Conservation (phyloP, 2,797 vertebrate species). For the Syngnathus acus region DNA sequence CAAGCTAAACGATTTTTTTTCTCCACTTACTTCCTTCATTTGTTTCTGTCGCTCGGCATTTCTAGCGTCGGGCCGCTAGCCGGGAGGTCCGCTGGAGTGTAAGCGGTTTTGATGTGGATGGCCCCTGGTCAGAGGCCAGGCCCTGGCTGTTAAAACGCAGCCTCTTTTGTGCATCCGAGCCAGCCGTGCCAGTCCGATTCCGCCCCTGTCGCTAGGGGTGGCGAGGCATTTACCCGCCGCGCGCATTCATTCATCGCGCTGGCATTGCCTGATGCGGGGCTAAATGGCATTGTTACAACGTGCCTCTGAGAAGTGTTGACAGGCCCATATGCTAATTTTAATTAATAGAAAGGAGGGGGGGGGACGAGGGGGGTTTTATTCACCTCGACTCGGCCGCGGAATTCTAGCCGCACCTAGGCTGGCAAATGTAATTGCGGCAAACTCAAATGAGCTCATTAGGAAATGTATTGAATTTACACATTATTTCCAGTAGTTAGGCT, state of each 20-base stretch:
- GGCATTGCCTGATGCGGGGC: constrained; percentile 91
- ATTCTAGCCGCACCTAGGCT: constrained; percentile 83
- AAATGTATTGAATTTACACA: constrained; percentile 94
- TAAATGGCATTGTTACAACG: constrained; percentile 98
- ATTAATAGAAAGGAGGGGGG: constrained; percentile 85
- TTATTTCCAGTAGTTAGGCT: constrained; percentile 97
- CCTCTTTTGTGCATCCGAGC: constrained; percentile 72
- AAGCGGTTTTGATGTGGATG: constrained; percentile 70
- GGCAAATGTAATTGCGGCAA: constrained; percentile 91
- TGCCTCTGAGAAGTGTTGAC: constrained; percentile 94
- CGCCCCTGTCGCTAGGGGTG: constrained; percentile 73
- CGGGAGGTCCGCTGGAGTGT: constrained; percentile 63
- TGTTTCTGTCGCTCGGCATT: constrained; percentile 27
- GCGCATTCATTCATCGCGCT: constrained; percentile 79
- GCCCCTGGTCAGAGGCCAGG: constrained; percentile 65
- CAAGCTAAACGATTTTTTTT: too few species aligned
- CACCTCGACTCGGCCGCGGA: constrained; percentile 84
- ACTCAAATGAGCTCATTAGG: constrained; percentile 93
- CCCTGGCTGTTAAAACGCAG: constrained; percentile 68
- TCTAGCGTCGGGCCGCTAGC: constrained; percentile 48
- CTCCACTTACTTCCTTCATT: constrained; percentile 8
- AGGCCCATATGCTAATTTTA: constrained; percentile 99
- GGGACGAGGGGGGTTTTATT: constrained; percentile 67
- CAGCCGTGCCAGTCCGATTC: constrained; percentile 72
- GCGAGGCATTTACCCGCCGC: constrained; percentile 82